These are phyloP conservation scores for Odontomyia ornata DNA, from an alignment of 2,888 invertebrate species.

Conservation along the genomic window DNA sequence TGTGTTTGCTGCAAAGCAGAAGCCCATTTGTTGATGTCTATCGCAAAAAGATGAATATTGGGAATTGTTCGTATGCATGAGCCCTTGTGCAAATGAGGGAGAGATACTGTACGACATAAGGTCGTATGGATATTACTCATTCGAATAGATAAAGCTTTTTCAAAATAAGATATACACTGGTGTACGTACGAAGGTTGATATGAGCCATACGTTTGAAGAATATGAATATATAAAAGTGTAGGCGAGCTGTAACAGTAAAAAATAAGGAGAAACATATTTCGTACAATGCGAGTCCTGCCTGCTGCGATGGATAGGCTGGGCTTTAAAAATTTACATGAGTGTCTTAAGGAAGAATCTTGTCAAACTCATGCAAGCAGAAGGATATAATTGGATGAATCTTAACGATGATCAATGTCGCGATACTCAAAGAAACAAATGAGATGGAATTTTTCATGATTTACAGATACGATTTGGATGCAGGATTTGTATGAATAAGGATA, in stretches of 20 bases:
- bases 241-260: background rate
- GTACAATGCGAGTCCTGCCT: background rate
- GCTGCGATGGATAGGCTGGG: background rate
- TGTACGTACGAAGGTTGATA: background rate
- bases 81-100: conserved; percentile 31
- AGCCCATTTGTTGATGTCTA: conserved; percentile 34
- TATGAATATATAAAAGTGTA: background rate
- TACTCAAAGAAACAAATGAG: conserved; percentile 1
- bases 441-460: background rate
- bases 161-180: background rate
- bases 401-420: conserved; percentile 11
- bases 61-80: conserved; percentile 28
- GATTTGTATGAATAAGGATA: background rate
- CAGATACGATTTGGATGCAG: background rate
- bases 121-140: conserved; percentile 26
- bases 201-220: too few species aligned
- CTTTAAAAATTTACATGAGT: background rate
- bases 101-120: conserved; percentile 4
- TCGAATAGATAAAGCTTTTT: conserved; percentile 8
- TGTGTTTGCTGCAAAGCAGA: conserved; percentile 20
- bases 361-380: background rate
- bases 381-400: conserved; percentile 25
- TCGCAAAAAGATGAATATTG: conserved; percentile 37
- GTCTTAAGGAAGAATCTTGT: background rate
- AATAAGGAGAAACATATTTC: background rate